A percentile compares a stretch with the other conserved stretches of the same genome.
These are phyloP conservation scores for Heterodera carotae DNA, from an alignment of 1,140 invertebrate species.

Conservation along the genomic window DNA sequence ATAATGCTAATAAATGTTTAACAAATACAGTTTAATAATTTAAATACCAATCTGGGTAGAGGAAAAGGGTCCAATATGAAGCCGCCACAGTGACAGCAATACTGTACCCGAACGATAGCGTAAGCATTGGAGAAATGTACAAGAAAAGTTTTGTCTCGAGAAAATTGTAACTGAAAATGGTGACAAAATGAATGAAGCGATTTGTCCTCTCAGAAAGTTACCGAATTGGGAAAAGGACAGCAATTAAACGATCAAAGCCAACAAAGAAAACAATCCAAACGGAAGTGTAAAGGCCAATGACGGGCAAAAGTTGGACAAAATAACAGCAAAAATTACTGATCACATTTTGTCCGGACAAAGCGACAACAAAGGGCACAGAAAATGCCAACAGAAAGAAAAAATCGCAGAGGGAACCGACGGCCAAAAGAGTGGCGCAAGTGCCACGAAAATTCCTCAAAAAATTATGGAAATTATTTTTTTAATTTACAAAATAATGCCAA, in stretches of 20 bases:
- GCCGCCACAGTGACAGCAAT: background rate
- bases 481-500: too few species aligned
- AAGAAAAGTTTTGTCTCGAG: too few species aligned
- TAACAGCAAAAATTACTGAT: background rate
- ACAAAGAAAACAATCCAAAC: slow-evolving; percentile 16
- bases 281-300: background rate
- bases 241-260: slow-evolving; percentile 6
- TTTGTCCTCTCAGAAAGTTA: background rate
- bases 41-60: slow-evolving; percentile 1
- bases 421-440: background rate
- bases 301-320: background rate
- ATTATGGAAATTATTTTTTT: too few species aligned
- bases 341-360: background rate
- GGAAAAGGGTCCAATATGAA: background rate
- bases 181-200: too few species aligned
- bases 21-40: too few species aligned
- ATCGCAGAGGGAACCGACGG: background rate
- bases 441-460: background rate
- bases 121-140: too few species aligned
- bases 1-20: too few species aligned
- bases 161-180: too few species aligned
- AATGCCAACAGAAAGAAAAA: background rate
- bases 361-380: background rate
- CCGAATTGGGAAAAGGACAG: slow-evolving; percentile 13
- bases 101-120: too few species aligned